Base-by-base conservation (phyloP, 1,140 invertebrate species). In the Neodiprion virginianus region DNA sequence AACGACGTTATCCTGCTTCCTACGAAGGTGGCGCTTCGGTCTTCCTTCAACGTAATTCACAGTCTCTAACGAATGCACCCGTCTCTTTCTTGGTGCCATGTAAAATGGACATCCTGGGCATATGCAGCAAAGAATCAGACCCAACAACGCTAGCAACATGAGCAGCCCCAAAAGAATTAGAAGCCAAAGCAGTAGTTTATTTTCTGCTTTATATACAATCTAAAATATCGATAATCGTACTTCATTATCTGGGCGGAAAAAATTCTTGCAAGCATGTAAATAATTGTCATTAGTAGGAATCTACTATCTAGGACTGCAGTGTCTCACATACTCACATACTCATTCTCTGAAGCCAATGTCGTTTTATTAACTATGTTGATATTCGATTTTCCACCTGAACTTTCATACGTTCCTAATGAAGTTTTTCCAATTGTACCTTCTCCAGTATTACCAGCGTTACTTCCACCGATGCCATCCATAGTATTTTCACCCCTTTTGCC, bases 31-130 rank as follows among this genome's bases (percentile, higher is more conserved):
- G 48, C 82, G 74, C 70, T 82, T 87, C 1, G 84, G 84, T 76
- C 83, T 82, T 1, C 83, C 84, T 69, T 89, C 81, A 0, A 82
- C 74, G 71, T 80, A 91, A 88, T 91, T 90, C 83, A 93, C 90
- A 83, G 93, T 89, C 89, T 94, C 93, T 83, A 92, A 92, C 82
- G 92, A 93, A 89, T 93, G 93, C 82, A 94, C 90, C 88, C 92
- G 90, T 88, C 93, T 90, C 90, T 92, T 94, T 89, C 91, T 91
- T n/a, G 93, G 91, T 69, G 92, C 92, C 87, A 93, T 93, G 79
- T 95, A 96, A 71, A 95, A 90, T 4, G 94, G 95, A 87, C 95
- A 96, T 77, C 93, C 92, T 78, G 93, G 92, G 83, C 94, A 95
- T 72, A 95, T 92, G 80, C 95, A 96, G 85, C 95, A 96, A 28